Evolutionary conservation across 2,888 invertebrate genomes (phyloP), one percentile per base, ranked within the genome.

Genomic region (Drosophila paucipuncta): DNA sequence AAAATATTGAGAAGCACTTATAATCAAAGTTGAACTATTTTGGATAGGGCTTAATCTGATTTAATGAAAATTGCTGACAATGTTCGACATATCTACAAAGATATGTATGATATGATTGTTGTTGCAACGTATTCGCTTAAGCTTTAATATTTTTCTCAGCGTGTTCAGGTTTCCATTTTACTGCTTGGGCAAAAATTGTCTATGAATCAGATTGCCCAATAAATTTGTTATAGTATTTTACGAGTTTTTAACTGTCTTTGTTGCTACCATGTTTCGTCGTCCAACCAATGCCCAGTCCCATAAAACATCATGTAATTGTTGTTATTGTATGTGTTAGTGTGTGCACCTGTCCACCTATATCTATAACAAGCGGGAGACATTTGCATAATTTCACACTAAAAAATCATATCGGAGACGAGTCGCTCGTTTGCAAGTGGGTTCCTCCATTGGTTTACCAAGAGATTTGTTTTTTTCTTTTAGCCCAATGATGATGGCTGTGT

Each of bases 341-440:
- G 65, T 67, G 53, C 73, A 66, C 54, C 53, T 72, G 67, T 52
- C 65, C 50, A 80, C 61, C 79, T 39, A 43, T 76, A 80, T 80
- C 65, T 50, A 78, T 72, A 73, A 69, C 68, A 62, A 68, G 73
- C 62, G 39, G 10, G 37, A 31, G 4, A 18, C 60, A 91, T 90
- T 91, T 76, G 69, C 85, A 91, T 91, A 91, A 87, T 80, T 89
- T 91, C 82, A 89, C 87, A 91, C 89, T 90, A 77, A 70, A 79
- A 71, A 62, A 62, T 54, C 73, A 65, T 81, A 73, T 57, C 73
- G 68, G 60, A 78, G 53, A 18, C 39, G 47, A 53, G 49, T 64
- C 73, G 65, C 72, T 65, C 60, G 60, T 57, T 47, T 31, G 28
- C 62, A 65, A 50, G 50, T 39, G 61, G 37, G 37, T 41, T 57